phyloP scores from a whole-genome alignment of 2,888 invertebrate genomes.

The Coleophora deauratella region DNA sequence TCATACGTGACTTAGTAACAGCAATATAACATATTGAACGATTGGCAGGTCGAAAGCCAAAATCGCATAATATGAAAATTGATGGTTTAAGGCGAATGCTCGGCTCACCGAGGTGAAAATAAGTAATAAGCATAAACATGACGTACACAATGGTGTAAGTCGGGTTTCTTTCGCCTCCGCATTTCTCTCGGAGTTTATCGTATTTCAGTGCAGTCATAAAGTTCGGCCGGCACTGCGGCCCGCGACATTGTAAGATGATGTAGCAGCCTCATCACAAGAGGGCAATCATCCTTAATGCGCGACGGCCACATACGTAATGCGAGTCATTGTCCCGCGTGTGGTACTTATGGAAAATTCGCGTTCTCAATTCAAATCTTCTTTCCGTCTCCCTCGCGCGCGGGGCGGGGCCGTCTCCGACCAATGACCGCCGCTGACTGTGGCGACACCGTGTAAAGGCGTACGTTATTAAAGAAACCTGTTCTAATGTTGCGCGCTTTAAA shows the following conservation, averaged over 20 bases:
- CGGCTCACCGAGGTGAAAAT: conserved; percentile 61
- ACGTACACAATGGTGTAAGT: conserved; percentile 56
- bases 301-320: conserved; percentile 72
- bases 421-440: conserved; percentile 66
- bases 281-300: conserved; percentile 73
- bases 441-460: conserved; percentile 72
- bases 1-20: too few species aligned
- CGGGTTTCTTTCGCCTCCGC: conserved; percentile 66
- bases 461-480: conserved; percentile 75
- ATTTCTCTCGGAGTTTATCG: conserved; percentile 63
- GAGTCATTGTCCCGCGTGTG: conserved; percentile 73
- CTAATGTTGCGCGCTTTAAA: conserved; percentile 74
- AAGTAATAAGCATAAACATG: conserved; percentile 69
- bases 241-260: conserved; percentile 70
- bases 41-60: conserved; percentile 10
- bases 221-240: conserved; percentile 52
- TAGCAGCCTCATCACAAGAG: conserved; percentile 71
- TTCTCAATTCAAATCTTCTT: conserved; percentile 73
- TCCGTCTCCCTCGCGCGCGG: conserved; percentile 70
- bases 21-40: too few species aligned
- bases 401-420: conserved; percentile 71
- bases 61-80: conserved; percentile 37
- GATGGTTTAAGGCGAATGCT: conserved; percentile 46
- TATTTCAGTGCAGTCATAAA: conserved; percentile 65
- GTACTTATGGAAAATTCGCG: conserved; percentile 75